phyloP scores from a whole-genome alignment of 2,888 invertebrate genomes.

The Cheilosia variabilis region DNA sequence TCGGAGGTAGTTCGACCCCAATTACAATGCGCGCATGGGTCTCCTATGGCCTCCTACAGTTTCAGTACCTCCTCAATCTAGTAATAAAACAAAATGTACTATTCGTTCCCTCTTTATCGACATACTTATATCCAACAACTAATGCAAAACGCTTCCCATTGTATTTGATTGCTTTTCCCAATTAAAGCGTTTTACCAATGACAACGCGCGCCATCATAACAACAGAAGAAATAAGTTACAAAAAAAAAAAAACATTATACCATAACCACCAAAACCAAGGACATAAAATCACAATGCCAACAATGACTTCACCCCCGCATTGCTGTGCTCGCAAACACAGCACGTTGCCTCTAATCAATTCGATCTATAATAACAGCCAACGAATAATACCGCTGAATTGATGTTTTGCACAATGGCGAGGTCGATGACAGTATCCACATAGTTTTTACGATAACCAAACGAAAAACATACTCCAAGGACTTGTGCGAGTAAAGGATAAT shows the following conservation, averaged over 20 bases:
- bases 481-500: conserved; percentile 57
- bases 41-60: too few relatives aligned
- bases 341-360: conserved; percentile 66
- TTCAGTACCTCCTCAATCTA: background rate
- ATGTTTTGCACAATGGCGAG: conserved; percentile 61
- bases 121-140: background rate
- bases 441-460: conserved; percentile 17
- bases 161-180: conserved; percentile 57
- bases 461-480: conserved; percentile 51
- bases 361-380: conserved; percentile 60
- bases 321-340: conserved; percentile 11
- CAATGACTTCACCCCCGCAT: background rate
- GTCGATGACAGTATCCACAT: background rate
- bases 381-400: conserved; percentile 68
- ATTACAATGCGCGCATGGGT: too few relatives aligned
- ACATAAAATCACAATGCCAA: conserved; percentile 47
- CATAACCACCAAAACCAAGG: conserved; percentile 32
- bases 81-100: background rate
- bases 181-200: conserved; percentile 46
- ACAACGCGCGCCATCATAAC: conserved; percentile 43
- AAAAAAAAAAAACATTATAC: conserved; percentile 23
- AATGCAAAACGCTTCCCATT: background rate
- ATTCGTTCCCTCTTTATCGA: background rate
- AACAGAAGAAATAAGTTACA: conserved; percentile 22
- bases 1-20: background rate